These are phyloP conservation scores for Megaustenia siamemsis DNA, from an alignment of 2,888 invertebrate species.

Conservation along the genomic window DNA sequence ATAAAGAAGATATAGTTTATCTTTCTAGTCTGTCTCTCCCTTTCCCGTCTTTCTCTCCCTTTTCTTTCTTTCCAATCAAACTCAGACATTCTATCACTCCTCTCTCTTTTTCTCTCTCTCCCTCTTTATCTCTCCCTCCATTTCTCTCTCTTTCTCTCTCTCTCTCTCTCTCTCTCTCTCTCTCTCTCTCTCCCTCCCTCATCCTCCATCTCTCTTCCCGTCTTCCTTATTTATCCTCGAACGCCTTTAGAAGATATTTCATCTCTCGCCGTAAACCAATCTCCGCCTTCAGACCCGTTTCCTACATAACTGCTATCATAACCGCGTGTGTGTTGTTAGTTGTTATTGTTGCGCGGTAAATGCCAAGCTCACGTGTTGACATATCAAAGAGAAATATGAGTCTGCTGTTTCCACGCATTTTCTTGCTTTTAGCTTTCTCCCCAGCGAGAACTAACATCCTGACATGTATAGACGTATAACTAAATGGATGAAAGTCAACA, in stretches of 20 bases:
- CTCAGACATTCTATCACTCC: no score
- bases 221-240: not conserved
- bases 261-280: no score
- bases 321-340: not conserved
- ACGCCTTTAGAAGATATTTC: not conserved
- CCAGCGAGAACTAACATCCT: no score
- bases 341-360: not conserved
- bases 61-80: not conserved
- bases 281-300: no score
- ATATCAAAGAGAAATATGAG: not conserved
- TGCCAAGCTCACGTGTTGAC: not conserved
- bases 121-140: not conserved
- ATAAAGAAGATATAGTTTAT: no score
- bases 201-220: not conserved
- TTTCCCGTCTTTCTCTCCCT: no score
- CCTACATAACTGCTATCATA: not conserved
- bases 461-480: no score
- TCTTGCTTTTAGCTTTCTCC: no score
- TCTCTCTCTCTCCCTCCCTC: not conserved
- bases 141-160: not conserved
- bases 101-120: slow-evolving; percentile 3
- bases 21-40: no score
- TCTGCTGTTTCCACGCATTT: not conserved
- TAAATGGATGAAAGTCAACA: no score
- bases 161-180: not conserved